These are phyloP conservation scores for Neosalanx taihuensis DNA, from an alignment of 2,797 vertebrate species.

Conservation along the genomic window DNA sequence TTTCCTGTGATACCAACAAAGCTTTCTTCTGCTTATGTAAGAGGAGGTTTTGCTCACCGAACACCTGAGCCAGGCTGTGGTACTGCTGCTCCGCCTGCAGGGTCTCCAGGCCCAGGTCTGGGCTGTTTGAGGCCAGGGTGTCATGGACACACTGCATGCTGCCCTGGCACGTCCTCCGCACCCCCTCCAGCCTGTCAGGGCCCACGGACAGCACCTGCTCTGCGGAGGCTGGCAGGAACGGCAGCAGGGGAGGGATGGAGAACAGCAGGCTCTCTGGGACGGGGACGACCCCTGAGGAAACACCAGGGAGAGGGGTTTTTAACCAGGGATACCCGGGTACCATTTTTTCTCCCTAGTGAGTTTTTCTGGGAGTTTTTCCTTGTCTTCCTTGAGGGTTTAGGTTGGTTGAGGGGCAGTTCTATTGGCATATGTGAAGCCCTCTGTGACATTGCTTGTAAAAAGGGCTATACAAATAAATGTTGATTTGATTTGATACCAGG, in stretches of 20 bases:
- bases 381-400: too few species aligned
- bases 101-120: constrained; percentile 60
- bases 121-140: constrained; percentile 59
- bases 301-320: neutral
- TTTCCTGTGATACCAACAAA: neutral
- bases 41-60: constrained; percentile 57
- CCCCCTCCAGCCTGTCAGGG: constrained; percentile 47
- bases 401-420: too few species aligned
- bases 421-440: too few species aligned
- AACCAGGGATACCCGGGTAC: too few species aligned
- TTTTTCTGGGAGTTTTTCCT: too few species aligned
- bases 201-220: constrained; percentile 52
- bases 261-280: constrained; percentile 76
- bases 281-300: constrained; percentile 74
- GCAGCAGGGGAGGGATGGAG: constrained; percentile 46
- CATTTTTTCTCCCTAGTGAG: too few species aligned
- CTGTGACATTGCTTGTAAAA: too few species aligned
- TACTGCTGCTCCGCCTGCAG: constrained; percentile 58
- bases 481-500: neutral
- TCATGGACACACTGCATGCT: constrained; percentile 73
- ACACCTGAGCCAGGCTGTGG: constrained; percentile 51
- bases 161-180: constrained; percentile 61
- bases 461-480: too few species aligned
- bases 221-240: constrained; percentile 45
- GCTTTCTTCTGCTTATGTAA: neutral